Conservation (phyloP, 2,888 invertebrate genomes). For the Lithophane socia region DNA sequence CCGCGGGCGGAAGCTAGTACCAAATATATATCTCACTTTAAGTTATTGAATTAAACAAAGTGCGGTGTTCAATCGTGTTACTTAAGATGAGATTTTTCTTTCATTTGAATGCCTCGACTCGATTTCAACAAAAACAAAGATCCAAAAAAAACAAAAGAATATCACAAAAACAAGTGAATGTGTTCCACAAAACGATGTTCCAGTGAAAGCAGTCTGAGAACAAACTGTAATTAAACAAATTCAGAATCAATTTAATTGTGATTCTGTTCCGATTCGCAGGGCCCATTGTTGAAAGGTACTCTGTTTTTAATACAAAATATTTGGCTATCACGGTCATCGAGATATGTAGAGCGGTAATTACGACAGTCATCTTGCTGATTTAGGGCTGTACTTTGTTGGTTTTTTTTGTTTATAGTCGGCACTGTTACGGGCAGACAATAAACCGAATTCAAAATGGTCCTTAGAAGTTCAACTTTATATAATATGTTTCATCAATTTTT, state of each 20-base stretch:
- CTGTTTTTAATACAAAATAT: constrained; percentile 58
- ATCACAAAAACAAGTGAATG: constrained; percentile 33
- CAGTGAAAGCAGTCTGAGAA: constrained; percentile 70
- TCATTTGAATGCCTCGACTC: not conserved
- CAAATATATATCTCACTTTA: too few species aligned
- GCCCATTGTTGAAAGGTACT: constrained; percentile 59
- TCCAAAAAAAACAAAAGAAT: constrained; percentile 35
- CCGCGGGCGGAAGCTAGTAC: too few species aligned
- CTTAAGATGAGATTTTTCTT: not conserved
- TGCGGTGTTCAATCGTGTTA: not conserved
- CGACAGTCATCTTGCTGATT: constrained; percentile 41
- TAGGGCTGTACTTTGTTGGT: constrained; percentile 13
- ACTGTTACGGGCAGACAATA: not conserved
- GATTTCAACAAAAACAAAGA: constrained; percentile 23
- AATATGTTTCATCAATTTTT: too few species aligned
- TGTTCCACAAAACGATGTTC: constrained; percentile 49
- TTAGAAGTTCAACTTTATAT: too few species aligned
- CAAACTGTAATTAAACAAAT: constrained; percentile 61
- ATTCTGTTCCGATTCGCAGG: constrained; percentile 69
- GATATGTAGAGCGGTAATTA: constrained; percentile 53
- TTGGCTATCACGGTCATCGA: constrained; percentile 57
- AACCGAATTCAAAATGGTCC: too few species aligned
- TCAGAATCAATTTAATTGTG: constrained; percentile 68
- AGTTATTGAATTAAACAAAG: too few species aligned
- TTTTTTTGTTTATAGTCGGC: not conserved